Percentiles rank a stretch among this genome's conserved stretches.
phyloP scores from a whole-genome alignment of 2,113 vertebrate species.

The Solenodon paradoxus region DNA sequence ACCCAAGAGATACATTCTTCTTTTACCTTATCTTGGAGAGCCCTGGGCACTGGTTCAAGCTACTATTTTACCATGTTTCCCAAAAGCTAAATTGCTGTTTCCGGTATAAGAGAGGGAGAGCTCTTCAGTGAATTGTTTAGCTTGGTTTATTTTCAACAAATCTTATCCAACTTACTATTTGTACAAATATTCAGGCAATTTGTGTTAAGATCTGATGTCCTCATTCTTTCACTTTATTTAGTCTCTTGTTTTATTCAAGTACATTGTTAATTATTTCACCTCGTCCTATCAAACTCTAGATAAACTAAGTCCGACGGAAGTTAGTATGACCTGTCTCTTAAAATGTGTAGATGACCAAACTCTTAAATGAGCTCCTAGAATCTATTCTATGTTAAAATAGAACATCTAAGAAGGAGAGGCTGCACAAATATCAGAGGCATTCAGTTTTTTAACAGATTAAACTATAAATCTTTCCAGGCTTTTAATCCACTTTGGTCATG shows the following conservation, averaged over 20 bases:
- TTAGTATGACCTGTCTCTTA: not conserved
- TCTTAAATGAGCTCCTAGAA: constrained; percentile 8
- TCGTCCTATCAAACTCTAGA: not conserved
- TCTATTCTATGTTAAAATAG: not conserved
- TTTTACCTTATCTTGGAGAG: constrained; percentile 55
- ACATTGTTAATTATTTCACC: not conserved
- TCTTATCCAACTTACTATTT: constrained; percentile 18
- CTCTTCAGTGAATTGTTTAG: constrained; percentile 33
- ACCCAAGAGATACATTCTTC: constrained; percentile 57
- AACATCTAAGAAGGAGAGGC: not conserved
- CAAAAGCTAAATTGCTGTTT: constrained; percentile 55
- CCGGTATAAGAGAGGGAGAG: constrained; percentile 9
- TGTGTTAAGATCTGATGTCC: not conserved
- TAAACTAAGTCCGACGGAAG: not conserved
- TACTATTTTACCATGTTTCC: constrained; percentile 58
- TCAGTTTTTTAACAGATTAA: constrained; percentile 1
- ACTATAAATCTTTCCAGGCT: not conserved
- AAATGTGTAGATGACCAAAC: not conserved
- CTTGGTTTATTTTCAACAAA: constrained; percentile 56
- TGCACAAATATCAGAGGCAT: not conserved
- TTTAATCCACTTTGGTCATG: not conserved
- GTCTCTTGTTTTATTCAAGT: not conserved
- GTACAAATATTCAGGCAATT: constrained; percentile 2
- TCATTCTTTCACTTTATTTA: not conserved
- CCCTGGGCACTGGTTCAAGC: constrained; percentile 60